Conservation (phyloP, 2,888 invertebrate genomes). For the Glaucopsyche alexis region DNA sequence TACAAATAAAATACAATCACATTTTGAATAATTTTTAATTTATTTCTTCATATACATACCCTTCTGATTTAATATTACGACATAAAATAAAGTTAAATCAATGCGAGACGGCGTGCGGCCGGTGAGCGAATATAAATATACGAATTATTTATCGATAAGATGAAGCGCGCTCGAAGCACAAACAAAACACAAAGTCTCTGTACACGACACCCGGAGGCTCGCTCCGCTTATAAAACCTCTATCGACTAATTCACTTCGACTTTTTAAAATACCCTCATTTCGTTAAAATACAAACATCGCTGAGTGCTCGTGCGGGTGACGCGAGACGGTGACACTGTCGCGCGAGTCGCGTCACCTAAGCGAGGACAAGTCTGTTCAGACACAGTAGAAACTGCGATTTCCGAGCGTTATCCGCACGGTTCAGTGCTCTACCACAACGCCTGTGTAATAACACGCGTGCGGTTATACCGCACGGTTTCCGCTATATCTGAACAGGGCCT, state of each 20-base stretch:
- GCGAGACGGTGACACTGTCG: neutral
- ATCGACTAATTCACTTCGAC: conserved; percentile 45
- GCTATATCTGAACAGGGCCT: conserved; percentile 41
- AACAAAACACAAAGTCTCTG: conserved; percentile 58
- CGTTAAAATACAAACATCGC: conserved; percentile 49
- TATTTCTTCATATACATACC: conserved; percentile 67
- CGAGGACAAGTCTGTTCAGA: neutral
- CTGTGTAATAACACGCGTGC: neutral
- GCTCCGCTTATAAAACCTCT: conserved; percentile 42
- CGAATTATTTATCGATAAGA: conserved; percentile 52
- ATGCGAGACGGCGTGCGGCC: conserved; percentile 29
- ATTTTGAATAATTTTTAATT: conserved; percentile 61
- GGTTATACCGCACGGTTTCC: neutral
- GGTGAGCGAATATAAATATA: conserved; percentile 63
- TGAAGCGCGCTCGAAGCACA: conserved; percentile 72
- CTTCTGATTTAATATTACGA: conserved; percentile 61
- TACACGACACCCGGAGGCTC: conserved; percentile 48
- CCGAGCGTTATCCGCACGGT: too few species aligned
- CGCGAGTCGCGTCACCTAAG: neutral
- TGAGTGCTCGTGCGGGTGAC: conserved; percentile 29
- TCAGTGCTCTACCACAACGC: neutral
- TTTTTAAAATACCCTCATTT: conserved; percentile 55
- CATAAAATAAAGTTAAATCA: conserved; percentile 28
- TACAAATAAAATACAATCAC: conserved; percentile 51
- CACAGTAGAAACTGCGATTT: neutral